Conservation (phyloP, 2,888 invertebrate species). For the Ptilodon capucinus region DNA sequence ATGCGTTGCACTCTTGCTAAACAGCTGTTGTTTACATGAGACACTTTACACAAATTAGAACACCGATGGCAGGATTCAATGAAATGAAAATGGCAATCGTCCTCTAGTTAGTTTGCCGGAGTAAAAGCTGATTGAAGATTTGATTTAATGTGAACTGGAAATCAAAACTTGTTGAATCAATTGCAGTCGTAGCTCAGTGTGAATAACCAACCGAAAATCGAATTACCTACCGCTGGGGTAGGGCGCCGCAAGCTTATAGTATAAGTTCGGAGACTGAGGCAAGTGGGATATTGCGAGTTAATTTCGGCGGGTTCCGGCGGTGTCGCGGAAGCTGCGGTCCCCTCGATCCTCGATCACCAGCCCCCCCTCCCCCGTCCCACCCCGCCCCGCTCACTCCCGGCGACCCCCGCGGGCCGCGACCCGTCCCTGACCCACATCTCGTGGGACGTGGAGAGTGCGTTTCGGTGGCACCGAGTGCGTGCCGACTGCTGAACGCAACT, state of each 20-base stretch:
- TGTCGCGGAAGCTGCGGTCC: conserved; percentile 17
- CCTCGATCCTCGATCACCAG: conserved; percentile 3
- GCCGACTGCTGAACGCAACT: background rate
- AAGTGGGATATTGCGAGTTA: conserved; percentile 2
- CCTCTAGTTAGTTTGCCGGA: too few relatives aligned
- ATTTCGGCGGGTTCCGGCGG: conserved; percentile 25
- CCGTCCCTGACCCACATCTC: conserved; percentile 44
- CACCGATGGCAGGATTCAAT: too few relatives aligned
- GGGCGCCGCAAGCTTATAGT: too few relatives aligned
- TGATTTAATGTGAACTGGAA: too few relatives aligned
- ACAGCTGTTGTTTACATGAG: background rate
- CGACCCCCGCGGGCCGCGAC: conserved; percentile 28
- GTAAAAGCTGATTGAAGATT: too few relatives aligned
- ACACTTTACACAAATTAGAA: background rate
- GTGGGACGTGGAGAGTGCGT: background rate
- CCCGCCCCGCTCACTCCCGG: background rate
- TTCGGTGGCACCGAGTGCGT: conserved; percentile 3
- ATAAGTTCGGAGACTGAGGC: background rate
- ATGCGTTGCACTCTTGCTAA: background rate
- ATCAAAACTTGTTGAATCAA: too few relatives aligned
- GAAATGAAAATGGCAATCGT: too few relatives aligned
- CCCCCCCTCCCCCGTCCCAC: conserved; percentile 2
- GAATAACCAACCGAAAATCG: too few relatives aligned
- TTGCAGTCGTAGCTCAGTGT: too few relatives aligned
- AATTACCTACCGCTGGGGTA: too few relatives aligned